These are phyloP conservation scores for Aphyosemion australe DNA, from an alignment of 2,113 vertebrate genomes.

Conservation along the genomic window DNA sequence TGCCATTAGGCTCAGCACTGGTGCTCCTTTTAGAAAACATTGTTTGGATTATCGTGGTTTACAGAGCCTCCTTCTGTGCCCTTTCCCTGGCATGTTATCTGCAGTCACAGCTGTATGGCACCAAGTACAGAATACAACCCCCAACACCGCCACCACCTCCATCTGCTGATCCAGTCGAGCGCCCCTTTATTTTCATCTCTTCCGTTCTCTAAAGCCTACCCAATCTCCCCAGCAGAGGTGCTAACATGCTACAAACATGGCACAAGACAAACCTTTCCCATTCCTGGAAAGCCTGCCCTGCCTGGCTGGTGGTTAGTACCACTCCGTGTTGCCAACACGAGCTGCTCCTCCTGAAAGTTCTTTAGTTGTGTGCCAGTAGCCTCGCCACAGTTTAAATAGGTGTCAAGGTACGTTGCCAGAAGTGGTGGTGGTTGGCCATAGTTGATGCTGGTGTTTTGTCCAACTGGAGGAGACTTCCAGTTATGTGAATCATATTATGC, in stretches of 20 bases:
- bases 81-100: constrained; percentile 67
- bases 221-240: constrained; percentile 50
- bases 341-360: constrained; percentile 44
- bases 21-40: constrained; percentile 45
- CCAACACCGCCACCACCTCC: constrained; percentile 37
- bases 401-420: constrained; percentile 34
- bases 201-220: constrained; percentile 62
- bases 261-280: constrained; percentile 36
- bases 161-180: constrained; percentile 67
- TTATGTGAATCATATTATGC: background rate
- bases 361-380: constrained; percentile 52
- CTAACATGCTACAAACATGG: constrained; percentile 64
- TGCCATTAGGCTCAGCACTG: constrained; percentile 53
- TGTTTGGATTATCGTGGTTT: constrained; percentile 61
- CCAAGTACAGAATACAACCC: constrained; percentile 52
- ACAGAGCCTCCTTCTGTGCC: constrained; percentile 57
- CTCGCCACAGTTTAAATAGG: constrained; percentile 39
- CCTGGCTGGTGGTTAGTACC: constrained; percentile 53
- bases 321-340: constrained; percentile 47
- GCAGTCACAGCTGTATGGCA: constrained; percentile 71
- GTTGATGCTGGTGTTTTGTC: constrained; percentile 17
- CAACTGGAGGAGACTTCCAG: constrained; percentile 9
- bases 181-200: constrained; percentile 60
- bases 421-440: constrained; percentile 35
- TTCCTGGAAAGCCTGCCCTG: constrained; percentile 39